Evolutionary conservation across 2,888 invertebrate genomes (phyloP), one percentile per base, ranked within the genome.

Genomic region (Glaucopsyche alexis): DNA sequence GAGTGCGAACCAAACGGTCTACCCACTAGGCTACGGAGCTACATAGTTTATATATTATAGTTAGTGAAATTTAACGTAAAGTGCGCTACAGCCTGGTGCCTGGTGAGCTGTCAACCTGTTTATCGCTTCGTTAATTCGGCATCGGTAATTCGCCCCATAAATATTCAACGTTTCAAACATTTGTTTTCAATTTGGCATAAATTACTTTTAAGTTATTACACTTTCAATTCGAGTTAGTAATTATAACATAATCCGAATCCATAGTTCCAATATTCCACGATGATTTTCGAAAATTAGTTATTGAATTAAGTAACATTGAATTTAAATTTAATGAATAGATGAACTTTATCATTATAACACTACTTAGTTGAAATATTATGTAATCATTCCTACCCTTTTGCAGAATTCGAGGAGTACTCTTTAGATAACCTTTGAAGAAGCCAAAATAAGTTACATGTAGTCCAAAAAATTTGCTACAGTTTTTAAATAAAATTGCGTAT

Each of bases 51-150:
- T 29, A 19, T 60, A 55, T 16, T n/a, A 52, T 52, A 55, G n/a
- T 52, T 55, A 60, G 29, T 13, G 14, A 5, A 60, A 13, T 29
- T 60, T 11, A 60, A 60, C 60, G 29, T 38, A 7, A 19, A 19
- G 19, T 55, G 16, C 11, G 16, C 19, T 11, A 13, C 60, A 65
- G 40, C 66, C 40, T 3, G 16, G n/a, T 19, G 55, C 55, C 55
- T 50, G 14, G 40, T 3, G 42, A 42, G n/a, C 66, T 19, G 66
- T 66, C 66, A 66, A 66, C 42, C 42, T 66, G 66, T 66, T 42
- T 66, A 42, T 66, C 66, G n/a, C 42, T 66, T 66, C 42, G 66
- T 66, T 66, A 66, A 66, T 66, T 66, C 42, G 14, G 42, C 66
- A 66, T 66, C 66, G 66, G 40, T 42, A 60, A 38, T 60, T 60